Evolutionary conservation across 2,113 vertebrate species (phyloP).

Genomic region (Hiodon alosoides): DNA sequence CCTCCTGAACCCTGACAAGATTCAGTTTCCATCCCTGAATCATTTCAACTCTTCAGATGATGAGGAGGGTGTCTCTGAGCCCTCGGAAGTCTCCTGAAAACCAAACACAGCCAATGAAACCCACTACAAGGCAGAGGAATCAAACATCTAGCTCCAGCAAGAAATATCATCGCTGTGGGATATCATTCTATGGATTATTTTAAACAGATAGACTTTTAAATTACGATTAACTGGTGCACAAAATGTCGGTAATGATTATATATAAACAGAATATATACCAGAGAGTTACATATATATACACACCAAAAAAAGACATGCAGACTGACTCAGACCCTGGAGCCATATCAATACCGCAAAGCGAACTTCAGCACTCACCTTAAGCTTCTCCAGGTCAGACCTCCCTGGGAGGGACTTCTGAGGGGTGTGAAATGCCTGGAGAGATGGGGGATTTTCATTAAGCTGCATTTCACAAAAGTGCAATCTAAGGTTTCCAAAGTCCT

Average conservation of each 20-base stretch:
- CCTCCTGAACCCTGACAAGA: neutral
- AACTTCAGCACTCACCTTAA: conserved; percentile 55
- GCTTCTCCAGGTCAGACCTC: conserved; percentile 60
- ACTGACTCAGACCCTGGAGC: neutral
- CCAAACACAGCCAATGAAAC: conserved; percentile 16
- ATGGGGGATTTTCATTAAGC: neutral
- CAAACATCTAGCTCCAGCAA: neutral
- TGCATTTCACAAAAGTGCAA: neutral
- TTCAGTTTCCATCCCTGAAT: conserved; percentile 23
- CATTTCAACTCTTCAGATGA: conserved; percentile 59
- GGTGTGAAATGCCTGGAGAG: conserved; percentile 62
- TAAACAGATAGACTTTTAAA: too few species aligned
- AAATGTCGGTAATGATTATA: too few species aligned
- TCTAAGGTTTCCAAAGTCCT: neutral
- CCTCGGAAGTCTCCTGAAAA: conserved; percentile 57
- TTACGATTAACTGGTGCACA: too few species aligned
- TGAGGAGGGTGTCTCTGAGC: conserved; percentile 47
- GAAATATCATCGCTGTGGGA: neutral
- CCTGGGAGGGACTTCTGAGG: conserved; percentile 75
- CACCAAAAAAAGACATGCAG: neutral
- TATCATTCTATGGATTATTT: neutral
- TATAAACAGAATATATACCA: too few species aligned
- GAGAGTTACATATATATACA: too few species aligned
- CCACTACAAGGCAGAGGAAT: neutral
- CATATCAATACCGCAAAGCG: neutral